Base-by-base conservation (phyloP, 1,140 invertebrate species). In the Bathynomus jamesi region DNA sequence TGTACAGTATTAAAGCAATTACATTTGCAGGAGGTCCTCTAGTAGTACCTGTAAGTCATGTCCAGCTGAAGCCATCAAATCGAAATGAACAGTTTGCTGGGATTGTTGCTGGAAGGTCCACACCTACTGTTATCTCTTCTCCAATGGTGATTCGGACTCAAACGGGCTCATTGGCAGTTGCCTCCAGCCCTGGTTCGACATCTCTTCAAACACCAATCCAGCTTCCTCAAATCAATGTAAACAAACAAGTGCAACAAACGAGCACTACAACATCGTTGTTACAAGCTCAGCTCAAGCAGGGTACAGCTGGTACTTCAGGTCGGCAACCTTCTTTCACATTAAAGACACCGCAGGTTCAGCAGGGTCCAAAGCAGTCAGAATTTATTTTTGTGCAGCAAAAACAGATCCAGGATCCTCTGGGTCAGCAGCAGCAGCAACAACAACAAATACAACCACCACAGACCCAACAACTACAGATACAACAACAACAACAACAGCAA, bases 31-130 rank as follows among this genome's bases (percentile, higher is more conserved):
- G 72, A 66, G 71, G 61, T 67, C 75, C 70, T 40, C 61, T 76
- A 28, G 53, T 76, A n/a, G 46, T 76, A 62, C 75, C 75, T 27
- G 72, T 73, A 31, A 76, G 62, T 60, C 73, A 65, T 69, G 40
- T 70, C 27, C 75, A 73, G 24, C 60, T 71, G 32, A 71, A 73
- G 32, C 71, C 72, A 24, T 66, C 75, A 2, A 28, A 69, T 24
- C 67, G 69, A 62, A 70, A 24, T 17, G 32, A 72, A 32, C 71
- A 73, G 30, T 69, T 70, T 29, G 21, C 11, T 53, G 40, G 40
- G 40, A 53, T 70, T 11, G 65, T 74, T 1, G 28, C 72, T 53
- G 69, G 67, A 30, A 31, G 71, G 61, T 65, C 74, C 11, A 29
- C 70, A 11, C 53, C 65, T 31, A 69, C 65, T 11, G 28, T 69